Percentiles rank a stretch among this genome's conserved stretches.
phyloP scores from a whole-genome alignment of 1,140 invertebrate species.

The Plutomurus gul region DNA sequence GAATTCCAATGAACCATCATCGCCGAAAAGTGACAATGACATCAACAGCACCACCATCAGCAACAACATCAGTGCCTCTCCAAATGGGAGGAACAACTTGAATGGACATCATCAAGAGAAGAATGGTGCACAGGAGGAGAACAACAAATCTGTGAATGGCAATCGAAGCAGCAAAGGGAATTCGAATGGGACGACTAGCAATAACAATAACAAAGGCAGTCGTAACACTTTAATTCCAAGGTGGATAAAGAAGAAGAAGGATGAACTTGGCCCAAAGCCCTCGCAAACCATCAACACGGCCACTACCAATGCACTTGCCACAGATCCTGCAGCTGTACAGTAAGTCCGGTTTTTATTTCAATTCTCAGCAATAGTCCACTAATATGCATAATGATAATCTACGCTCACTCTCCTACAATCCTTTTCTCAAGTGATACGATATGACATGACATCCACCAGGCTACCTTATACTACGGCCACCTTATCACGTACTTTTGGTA shows the following conservation, averaged over 20 bases:
- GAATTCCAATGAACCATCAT: background rate
- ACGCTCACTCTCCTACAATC: background rate
- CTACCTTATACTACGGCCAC: background rate
- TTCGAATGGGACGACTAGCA: background rate
- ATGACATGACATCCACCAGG: background rate
- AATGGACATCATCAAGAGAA: background rate
- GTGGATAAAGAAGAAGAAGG: background rate
- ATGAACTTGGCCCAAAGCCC: slow-evolving; percentile 10
- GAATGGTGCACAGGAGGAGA: background rate
- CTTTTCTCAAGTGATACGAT: too few relatives aligned
- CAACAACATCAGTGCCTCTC: too few relatives aligned
- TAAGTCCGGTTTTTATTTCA: slow-evolving; percentile 27
- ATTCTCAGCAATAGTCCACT: background rate
- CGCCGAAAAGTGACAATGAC: slow-evolving; percentile 29
- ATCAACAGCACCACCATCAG: background rate
- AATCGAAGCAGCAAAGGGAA: background rate
- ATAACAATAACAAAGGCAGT: background rate
- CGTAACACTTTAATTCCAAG: slow-evolving; percentile 11
- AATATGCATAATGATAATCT: background rate
- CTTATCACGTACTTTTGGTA: too few relatives aligned
- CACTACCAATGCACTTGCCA: background rate
- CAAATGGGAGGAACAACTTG: background rate
- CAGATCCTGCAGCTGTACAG: slow-evolving; percentile 20
- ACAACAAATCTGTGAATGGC: background rate
- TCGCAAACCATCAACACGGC: background rate